A percentile compares a stretch with the other conserved stretches of the same genome.
Evolutionary conservation across 2,797 vertebrate species (phyloP).

Genomic region (Poecile montanus): DNA sequence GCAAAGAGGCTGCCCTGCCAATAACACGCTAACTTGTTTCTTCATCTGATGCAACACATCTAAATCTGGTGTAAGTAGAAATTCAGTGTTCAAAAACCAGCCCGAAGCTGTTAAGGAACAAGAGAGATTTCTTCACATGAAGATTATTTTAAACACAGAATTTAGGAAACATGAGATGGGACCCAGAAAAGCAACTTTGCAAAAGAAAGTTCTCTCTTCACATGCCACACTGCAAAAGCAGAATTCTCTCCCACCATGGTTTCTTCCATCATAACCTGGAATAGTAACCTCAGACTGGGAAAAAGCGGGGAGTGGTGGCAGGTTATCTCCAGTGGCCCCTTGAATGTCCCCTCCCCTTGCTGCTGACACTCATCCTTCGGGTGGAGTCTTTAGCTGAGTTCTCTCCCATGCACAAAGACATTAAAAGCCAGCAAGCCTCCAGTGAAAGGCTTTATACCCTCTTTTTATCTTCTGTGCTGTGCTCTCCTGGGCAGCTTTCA

Average conservation of each 20-base stretch:
- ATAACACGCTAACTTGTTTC: not conserved
- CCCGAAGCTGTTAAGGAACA: not conserved
- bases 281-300: not conserved
- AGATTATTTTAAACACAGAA: not conserved
- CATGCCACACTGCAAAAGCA: accelerated
- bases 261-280: not conserved
- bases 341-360: not conserved
- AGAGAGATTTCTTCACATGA: not conserved
- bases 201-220: not conserved
- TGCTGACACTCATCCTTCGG: not conserved
- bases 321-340: not conserved
- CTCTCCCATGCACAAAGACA: not conserved
- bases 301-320: accelerated
- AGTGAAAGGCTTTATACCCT: not conserved
- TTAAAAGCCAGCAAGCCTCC: not conserved
- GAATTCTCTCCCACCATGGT: not conserved
- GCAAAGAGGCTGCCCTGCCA: not conserved
- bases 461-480: not conserved
- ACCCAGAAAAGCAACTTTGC: not conserved
- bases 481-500: not conserved
- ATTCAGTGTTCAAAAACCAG: not conserved
- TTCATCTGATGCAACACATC: not conserved
- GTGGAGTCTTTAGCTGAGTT: not conserved
- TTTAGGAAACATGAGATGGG: not conserved
- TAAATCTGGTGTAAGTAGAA: not conserved